Evolutionary conservation across 2,888 invertebrate species (phyloP).

Genomic region (Polyommatus iphigenia): DNA sequence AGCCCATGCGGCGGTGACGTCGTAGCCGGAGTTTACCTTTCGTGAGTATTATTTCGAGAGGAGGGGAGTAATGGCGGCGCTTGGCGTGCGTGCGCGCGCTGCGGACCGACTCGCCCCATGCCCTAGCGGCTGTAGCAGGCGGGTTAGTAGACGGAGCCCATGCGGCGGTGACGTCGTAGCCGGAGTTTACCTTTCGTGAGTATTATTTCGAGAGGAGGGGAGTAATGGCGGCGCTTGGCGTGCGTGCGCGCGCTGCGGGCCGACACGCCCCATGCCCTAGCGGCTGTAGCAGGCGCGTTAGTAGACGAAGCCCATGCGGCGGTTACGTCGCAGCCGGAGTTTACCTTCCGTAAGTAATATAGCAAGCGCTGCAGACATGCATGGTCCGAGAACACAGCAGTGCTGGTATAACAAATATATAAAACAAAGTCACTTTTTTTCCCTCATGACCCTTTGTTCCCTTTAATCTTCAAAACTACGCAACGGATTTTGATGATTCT

Average conservation of each 20-base stretch:
- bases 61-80: conserved; percentile 65
- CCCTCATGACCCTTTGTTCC: no score
- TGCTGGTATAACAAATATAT: no score
- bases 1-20: conserved; percentile 94
- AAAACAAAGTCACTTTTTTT: no score
- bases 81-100: conserved; percentile 92
- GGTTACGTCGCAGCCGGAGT: conserved; percentile 92
- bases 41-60: conserved; percentile 64
- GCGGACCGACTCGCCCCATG: conserved; percentile 95
- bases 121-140: conserved; percentile 96
- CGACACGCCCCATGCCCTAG: conserved; percentile 96
- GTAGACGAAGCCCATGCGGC: conserved; percentile 98
- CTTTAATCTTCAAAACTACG: no score
- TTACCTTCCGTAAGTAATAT: conserved; percentile 86
- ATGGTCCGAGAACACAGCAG: no score
- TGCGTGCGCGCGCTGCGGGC: conserved; percentile 92
- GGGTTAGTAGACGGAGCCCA: conserved; percentile 97
- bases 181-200: conserved; percentile 93
- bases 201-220: conserved; percentile 31
- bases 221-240: conserved; percentile 82
- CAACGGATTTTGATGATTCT: no score
- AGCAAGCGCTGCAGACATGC: no score
- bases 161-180: conserved; percentile 91
- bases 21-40: conserved; percentile 94
- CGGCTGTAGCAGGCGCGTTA: conserved; percentile 94